These are phyloP conservation scores for Oryzias woworae DNA, from an alignment of 2,113 vertebrate genomes.

Conservation along the genomic window DNA sequence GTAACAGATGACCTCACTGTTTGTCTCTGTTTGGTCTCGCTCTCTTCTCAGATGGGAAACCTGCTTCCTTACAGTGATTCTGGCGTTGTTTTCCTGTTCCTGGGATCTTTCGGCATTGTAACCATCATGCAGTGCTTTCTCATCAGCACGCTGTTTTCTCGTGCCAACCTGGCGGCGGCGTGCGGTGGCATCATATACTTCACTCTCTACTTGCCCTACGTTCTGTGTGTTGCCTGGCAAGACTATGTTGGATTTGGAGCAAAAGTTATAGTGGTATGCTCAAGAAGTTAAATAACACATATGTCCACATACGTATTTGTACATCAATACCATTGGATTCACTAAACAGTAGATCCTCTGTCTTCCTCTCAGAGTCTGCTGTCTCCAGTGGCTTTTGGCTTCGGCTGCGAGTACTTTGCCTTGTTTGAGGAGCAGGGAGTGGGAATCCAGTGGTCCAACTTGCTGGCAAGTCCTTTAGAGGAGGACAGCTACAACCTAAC, in stretches of 20 bases:
- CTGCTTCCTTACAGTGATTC: constrained; percentile 95
- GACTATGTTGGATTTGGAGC: constrained; percentile 87
- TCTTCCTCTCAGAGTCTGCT: constrained; percentile 84
- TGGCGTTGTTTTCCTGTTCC: constrained; percentile 89
- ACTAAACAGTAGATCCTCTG: constrained; percentile 3
- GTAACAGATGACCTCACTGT: constrained; percentile 37
- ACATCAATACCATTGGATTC: not conserved
- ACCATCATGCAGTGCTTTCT: constrained; percentile 98
- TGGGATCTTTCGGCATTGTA: constrained; percentile 87
- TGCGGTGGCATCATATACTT: constrained; percentile 98
- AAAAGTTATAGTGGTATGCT: constrained; percentile 89
- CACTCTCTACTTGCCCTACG: constrained; percentile 91
- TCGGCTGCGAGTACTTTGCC: constrained; percentile 94
- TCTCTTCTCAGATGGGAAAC: constrained; percentile 84
- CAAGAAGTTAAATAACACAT: not conserved
- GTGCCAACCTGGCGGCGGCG: constrained; percentile 93
- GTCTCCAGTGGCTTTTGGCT: constrained; percentile 96
- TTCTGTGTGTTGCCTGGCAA: constrained; percentile 95
- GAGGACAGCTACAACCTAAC: constrained; percentile 91
- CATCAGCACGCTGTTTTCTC: constrained; percentile 94
- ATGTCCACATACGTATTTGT: not conserved
- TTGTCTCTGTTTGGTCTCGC: not conserved
- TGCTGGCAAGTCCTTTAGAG: constrained; percentile 89
- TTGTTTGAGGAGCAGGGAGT: constrained; percentile 96
- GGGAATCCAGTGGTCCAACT: constrained; percentile 94